phyloP scores from a whole-genome alignment of 2,888 invertebrate species.

The Sepioteuthis lessoniana region DNA sequence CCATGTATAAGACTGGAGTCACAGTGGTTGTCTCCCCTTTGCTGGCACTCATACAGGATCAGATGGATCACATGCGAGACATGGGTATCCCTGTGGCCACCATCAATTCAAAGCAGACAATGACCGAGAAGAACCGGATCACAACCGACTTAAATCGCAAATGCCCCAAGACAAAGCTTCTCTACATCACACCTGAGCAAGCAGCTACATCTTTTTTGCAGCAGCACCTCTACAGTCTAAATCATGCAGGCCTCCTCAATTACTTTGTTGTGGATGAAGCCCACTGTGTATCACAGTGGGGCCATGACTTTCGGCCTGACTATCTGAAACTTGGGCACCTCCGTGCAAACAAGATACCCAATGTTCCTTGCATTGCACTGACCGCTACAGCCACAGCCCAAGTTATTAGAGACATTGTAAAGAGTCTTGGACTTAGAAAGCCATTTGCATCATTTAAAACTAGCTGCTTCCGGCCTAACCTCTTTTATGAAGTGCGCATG shows the following conservation, averaged over 20 bases:
- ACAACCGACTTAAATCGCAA: constrained; percentile 82
- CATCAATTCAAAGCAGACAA: constrained; percentile 91
- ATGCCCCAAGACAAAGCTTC: constrained; percentile 85
- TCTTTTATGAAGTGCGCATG: constrained; percentile 94
- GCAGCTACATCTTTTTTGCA: constrained; percentile 82
- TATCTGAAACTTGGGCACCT: constrained; percentile 90
- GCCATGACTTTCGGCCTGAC: constrained; percentile 95
- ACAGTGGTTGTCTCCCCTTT: constrained; percentile 96
- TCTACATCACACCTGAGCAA: constrained; percentile 98
- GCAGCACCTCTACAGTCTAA: constrained; percentile 81
- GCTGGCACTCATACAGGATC: constrained; percentile 94
- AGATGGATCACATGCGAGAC: constrained; percentile 88
- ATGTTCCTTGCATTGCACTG: constrained; percentile 88
- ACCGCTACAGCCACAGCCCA: constrained; percentile 91
- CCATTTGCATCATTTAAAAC: constrained; percentile 84
- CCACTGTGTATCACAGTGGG: constrained; percentile 92
- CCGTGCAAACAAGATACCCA: constrained; percentile 77
- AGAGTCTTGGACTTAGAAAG: constrained; percentile 82
- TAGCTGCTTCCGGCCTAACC: constrained; percentile 86
- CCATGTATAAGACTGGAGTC: constrained; percentile 84
- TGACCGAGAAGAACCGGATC: constrained; percentile 85
- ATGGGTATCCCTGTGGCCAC: constrained; percentile 88
- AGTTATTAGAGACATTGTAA: constrained; percentile 76
- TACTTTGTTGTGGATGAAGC: constrained; percentile 95
- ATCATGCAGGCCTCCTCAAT: constrained; percentile 85